Conservation (phyloP, 2,888 invertebrate genomes). For the Biston betularia region DNA sequence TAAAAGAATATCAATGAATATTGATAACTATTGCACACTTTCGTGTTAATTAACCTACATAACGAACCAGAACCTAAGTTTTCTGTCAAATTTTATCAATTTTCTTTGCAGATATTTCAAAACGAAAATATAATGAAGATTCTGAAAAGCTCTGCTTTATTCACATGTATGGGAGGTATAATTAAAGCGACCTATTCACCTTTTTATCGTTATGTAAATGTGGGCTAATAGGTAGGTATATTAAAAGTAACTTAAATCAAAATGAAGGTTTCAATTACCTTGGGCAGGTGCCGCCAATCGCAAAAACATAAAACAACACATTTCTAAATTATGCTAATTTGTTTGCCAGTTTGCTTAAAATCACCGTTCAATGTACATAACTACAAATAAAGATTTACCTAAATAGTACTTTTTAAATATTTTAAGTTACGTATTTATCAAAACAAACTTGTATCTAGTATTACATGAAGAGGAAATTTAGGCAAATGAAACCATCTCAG, state of each 20-base stretch:
- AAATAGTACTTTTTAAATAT: not conserved
- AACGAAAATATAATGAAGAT: not conserved
- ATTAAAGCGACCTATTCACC: constrained; percentile 23
- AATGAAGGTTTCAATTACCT: constrained; percentile 37
- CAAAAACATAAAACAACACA: constrained; percentile 42
- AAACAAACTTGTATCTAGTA: not conserved
- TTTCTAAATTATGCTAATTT: constrained; percentile 45
- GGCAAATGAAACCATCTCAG: not conserved
- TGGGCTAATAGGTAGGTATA: constrained; percentile 5
- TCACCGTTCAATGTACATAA: constrained; percentile 34
- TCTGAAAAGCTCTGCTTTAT: not conserved
- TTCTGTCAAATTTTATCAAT: constrained; percentile 11
- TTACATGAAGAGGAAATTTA: not conserved
- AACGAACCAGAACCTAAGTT: constrained; percentile 22
- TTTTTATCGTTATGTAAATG: constrained; percentile 31
- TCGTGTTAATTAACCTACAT: constrained; percentile 62
- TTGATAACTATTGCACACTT: constrained; percentile 60
- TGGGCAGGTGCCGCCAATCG: constrained; percentile 34
- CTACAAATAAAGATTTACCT: not conserved
- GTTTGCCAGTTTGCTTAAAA: constrained; percentile 39
- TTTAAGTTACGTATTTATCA: not conserved
- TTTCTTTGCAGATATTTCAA: constrained; percentile 10
- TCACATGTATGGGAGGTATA: constrained; percentile 6
- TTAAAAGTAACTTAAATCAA: constrained; percentile 23
- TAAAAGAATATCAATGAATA: constrained; percentile 69